Conservation (phyloP, 2,888 invertebrate genomes). For the Axea sp. region DNA sequence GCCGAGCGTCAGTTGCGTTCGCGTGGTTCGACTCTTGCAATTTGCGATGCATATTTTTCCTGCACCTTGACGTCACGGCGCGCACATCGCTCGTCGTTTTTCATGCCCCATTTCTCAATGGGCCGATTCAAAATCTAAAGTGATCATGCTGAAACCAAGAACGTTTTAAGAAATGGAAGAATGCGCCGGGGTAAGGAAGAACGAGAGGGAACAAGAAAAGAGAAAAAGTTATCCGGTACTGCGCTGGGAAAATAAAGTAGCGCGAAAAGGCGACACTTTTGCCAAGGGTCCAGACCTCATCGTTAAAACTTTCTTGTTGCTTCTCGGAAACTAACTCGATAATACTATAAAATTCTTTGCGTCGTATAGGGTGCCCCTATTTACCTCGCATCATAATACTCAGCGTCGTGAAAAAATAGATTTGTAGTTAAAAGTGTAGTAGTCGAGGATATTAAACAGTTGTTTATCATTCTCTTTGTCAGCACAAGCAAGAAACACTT, state of each 20-base stretch:
- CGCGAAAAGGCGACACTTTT: slow-evolving; percentile 50
- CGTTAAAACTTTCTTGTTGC: slow-evolving; percentile 75
- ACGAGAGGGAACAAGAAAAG: slow-evolving; percentile 16
- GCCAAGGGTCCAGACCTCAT: slow-evolving; percentile 67
- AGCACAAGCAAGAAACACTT: too few relatives aligned
- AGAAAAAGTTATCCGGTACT: slow-evolving; percentile 40
- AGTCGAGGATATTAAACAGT: slow-evolving; percentile 33
- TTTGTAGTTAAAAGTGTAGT: slow-evolving; percentile 35
- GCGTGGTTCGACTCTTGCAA: too few relatives aligned
- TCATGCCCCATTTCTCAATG: too few relatives aligned
- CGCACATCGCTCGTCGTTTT: too few relatives aligned
- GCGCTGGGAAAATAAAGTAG: slow-evolving; percentile 47
- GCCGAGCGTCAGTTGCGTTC: too few relatives aligned
- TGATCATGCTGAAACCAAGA: too few relatives aligned
- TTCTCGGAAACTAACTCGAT: slow-evolving; percentile 61
- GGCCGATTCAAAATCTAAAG: too few relatives aligned
- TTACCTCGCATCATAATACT: slow-evolving; percentile 55
- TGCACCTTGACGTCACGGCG: too few relatives aligned
- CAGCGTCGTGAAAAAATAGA: slow-evolving; percentile 43
- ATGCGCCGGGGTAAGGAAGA: not conserved
- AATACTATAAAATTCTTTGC: slow-evolving; percentile 49
- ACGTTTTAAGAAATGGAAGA: not conserved
- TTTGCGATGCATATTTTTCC: too few relatives aligned
- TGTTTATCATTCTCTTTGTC: slow-evolving; percentile 44
- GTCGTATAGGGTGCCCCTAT: slow-evolving; percentile 55